A percentile compares a stretch with the other conserved stretches of the same genome.
Conservation (phyloP, 1,140 invertebrate genomes). For the Pachyrhynchus sulphureomaculatus region DNA sequence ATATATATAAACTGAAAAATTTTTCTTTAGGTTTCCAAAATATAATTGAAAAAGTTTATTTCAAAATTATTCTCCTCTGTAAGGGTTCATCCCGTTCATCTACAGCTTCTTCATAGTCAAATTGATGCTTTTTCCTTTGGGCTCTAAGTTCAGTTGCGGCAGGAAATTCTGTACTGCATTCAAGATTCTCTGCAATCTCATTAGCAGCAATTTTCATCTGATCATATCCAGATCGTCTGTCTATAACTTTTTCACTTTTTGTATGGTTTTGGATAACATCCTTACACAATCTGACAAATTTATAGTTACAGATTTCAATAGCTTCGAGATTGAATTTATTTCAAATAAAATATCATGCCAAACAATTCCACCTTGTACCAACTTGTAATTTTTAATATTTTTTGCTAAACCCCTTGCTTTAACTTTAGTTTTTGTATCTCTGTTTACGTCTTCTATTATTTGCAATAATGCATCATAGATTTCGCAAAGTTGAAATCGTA, state of each 20-base stretch:
- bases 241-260: too few relatives aligned
- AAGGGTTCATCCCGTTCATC: neutral
- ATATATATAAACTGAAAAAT: too few relatives aligned
- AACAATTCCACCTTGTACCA: neutral
- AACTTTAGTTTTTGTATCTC: too few relatives aligned
- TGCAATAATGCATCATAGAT: neutral
- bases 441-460: neutral
- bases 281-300: too few relatives aligned
- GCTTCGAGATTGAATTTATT: slow-evolving; percentile 19
- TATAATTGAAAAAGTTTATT: neutral
- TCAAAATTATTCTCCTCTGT: neutral
- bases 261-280: too few relatives aligned
- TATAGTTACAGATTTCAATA: too few relatives aligned
- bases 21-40: neutral
- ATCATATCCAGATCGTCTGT: too few relatives aligned
- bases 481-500: too few relatives aligned
- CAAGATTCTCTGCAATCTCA: slow-evolving; percentile 1
- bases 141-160: neutral
- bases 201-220: too few relatives aligned
- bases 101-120: neutral
- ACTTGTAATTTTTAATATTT: neutral
- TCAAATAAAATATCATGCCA: slow-evolving; percentile 1
- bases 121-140: neutral
- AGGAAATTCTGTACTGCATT: neutral
- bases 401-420: neutral